Base-by-base conservation (phyloP, 2,888 invertebrate species). In the Drosophila ezoana region DNA sequence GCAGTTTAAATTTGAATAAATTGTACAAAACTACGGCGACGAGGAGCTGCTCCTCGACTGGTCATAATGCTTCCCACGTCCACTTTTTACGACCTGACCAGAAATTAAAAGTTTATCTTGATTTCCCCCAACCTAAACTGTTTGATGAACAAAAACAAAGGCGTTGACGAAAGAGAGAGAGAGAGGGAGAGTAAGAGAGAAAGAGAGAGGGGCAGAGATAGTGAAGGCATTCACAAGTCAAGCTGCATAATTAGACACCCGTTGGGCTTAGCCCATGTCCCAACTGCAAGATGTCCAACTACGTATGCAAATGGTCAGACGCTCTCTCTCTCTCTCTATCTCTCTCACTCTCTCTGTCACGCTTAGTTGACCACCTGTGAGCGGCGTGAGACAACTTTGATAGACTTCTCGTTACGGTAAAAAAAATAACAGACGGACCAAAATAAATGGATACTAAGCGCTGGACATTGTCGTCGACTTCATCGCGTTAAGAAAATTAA, bases 281-380 rank as follows among this genome's bases (percentile, higher is more conserved):
- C 44, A 58, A 23, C 62, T 49, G 33, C 16, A 28, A 38, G 62
- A 54, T 60, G 60, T 64, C 63, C 77, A 80, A 49, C 60, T 61
- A 56, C 14, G 59, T 76, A 77, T 76, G 77, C 66, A 76, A 80
- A 80, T 83, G 60, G 35, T 35, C 37, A n/a, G 20, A 6, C 41
- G 9, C 20, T n/a, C 23, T 47, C 45, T 33, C 9, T 11, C 16
- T 23, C 8, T n/a, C 10, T 10, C 44, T 38, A 18, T 37, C 33
- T 32, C 43, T 18, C 35, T 41, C 54, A 5, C 9, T 40, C 28
- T 20, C 18, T 38, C 43, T 16, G 33, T 45, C 80, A 91, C 90
- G 91, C 90, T 90, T 80, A 82, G 90, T 81, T 91, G 90, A 67
- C 91, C 90, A 90, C 91, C 90, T 89, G 82, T 86, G 87, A 79